Percentiles rank a stretch among this genome's conserved stretches.
These are phyloP conservation scores for Drosophila pseudoobscura DNA, from an alignment of 1,140 invertebrate genomes.

Conservation along the genomic window DNA sequence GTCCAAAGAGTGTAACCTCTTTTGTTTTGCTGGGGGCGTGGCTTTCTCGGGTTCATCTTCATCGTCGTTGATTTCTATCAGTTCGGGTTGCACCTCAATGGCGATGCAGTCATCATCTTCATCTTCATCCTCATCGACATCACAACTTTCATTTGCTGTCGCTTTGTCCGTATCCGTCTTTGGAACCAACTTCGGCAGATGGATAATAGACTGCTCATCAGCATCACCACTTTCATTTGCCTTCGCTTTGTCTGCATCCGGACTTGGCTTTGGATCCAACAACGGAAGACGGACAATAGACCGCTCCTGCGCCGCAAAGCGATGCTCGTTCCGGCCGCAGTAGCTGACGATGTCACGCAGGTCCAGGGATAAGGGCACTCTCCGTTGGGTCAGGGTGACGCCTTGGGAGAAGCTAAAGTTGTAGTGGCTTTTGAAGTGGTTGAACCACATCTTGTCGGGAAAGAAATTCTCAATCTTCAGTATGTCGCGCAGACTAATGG, in stretches of 20 bases:
- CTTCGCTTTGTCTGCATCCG: slow-evolving; percentile 20
- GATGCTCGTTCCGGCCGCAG: slow-evolving; percentile 38
- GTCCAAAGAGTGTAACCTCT: neutral
- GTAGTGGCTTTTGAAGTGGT: slow-evolving; percentile 65
- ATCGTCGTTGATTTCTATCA: slow-evolving; percentile 69
- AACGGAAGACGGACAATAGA: too few relatives aligned
- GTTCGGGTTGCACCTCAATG: slow-evolving; percentile 52
- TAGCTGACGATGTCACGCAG: slow-evolving; percentile 78
- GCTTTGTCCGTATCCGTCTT: slow-evolving; percentile 10
- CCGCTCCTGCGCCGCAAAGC: too few relatives aligned
- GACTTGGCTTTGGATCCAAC: too few relatives aligned
- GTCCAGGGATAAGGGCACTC: slow-evolving; percentile 61
- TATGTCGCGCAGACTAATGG: slow-evolving; percentile 65
- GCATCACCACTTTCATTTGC: neutral
- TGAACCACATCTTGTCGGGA: slow-evolving; percentile 69
- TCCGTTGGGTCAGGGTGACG: slow-evolving; percentile 34
- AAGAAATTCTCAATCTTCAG: slow-evolving; percentile 77
- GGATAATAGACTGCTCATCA: neutral
- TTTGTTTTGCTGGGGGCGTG: slow-evolving; percentile 13
- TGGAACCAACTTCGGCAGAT: slow-evolving; percentile 6
- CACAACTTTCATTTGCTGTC: slow-evolving; percentile 1
- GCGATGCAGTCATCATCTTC: slow-evolving; percentile 66
- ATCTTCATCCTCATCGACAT: slow-evolving; percentile 53
- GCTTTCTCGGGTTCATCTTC: slow-evolving; percentile 38
- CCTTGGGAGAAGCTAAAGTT: slow-evolving; percentile 66